These are phyloP conservation scores for Eolophus roseicapilla DNA, from an alignment of 2,113 vertebrate species.

Conservation along the genomic window DNA sequence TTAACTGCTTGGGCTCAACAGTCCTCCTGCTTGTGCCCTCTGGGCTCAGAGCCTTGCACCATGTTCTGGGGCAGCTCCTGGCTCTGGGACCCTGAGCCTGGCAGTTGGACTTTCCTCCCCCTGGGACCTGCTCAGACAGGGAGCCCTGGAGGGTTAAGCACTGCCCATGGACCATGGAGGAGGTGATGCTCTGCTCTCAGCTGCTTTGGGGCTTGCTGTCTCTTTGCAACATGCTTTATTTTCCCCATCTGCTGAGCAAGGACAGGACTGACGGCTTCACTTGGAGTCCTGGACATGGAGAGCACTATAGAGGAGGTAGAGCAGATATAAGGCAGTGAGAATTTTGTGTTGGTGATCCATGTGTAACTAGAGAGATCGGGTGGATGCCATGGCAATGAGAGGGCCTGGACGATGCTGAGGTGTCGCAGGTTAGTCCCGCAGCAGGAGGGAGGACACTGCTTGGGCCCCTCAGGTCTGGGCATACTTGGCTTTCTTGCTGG, in stretches of 20 bases:
- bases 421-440: accelerated
- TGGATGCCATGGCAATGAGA: neutral
- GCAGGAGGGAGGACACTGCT: neutral
- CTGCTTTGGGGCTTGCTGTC: neutral
- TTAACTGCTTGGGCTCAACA: neutral
- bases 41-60: accelerated
- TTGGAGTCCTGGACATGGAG: neutral
- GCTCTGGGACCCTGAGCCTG: neutral
- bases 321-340: neutral
- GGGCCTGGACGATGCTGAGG: too few relatives aligned
- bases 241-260: neutral
- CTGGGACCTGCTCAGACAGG: too few relatives aligned
- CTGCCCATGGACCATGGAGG: neutral
- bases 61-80: neutral
- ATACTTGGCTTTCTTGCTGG: neutral
- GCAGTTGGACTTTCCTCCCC: accelerated
- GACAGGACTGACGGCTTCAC: neutral
- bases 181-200: neutral
- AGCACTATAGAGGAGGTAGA: neutral
- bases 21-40: neutral
- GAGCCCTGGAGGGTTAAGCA: accelerated
- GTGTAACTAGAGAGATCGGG: neutral
- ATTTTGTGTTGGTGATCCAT: neutral
- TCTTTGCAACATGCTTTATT: neutral
- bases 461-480: neutral